phyloP scores from a whole-genome alignment of 2,888 invertebrate species.

The Aleiodes testaceus region DNA sequence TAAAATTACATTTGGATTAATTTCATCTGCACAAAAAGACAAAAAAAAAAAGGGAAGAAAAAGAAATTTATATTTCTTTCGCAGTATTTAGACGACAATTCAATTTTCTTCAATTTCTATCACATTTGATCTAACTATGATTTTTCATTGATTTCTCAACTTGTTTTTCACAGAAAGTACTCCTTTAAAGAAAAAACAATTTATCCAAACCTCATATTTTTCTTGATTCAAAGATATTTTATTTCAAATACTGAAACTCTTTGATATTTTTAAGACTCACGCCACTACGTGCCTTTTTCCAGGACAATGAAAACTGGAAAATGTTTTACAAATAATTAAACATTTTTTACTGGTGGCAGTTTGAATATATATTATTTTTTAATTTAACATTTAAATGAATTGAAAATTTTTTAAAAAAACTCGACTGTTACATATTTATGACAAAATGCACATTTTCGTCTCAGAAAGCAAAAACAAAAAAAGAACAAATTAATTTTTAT shows the following conservation, averaged over 20 bases:
- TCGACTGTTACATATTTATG: slow-evolving; percentile 21
- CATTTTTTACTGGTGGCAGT: slow-evolving; percentile 19
- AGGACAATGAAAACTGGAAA: background rate
- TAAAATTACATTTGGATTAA: background rate
- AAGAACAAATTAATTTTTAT: background rate
- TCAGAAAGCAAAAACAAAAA: background rate
- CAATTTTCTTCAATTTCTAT: background rate
- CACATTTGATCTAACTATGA: too few relatives aligned
- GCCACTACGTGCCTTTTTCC: slow-evolving; percentile 38
- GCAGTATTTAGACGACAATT: slow-evolving; percentile 19
- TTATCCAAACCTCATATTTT: background rate
- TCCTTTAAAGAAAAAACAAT: too few relatives aligned
- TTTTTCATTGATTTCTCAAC: too few relatives aligned
- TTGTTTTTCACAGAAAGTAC: background rate
- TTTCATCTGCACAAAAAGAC: background rate
- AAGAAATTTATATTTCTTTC: slow-evolving; percentile 6
- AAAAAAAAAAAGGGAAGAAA: background rate
- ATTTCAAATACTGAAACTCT: slow-evolving; percentile 3
- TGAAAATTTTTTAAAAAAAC: background rate
- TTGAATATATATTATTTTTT: background rate
- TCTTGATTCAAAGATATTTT: background rate
- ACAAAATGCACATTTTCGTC: background rate
- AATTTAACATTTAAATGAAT: slow-evolving; percentile 14
- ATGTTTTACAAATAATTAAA: slow-evolving; percentile 5
- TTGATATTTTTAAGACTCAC: slow-evolving; percentile 8